Evolutionary conservation across 2,888 invertebrate genomes (phyloP), one percentile per base, ranked within the genome.

Genomic region (Habroteleia sp.): DNA sequence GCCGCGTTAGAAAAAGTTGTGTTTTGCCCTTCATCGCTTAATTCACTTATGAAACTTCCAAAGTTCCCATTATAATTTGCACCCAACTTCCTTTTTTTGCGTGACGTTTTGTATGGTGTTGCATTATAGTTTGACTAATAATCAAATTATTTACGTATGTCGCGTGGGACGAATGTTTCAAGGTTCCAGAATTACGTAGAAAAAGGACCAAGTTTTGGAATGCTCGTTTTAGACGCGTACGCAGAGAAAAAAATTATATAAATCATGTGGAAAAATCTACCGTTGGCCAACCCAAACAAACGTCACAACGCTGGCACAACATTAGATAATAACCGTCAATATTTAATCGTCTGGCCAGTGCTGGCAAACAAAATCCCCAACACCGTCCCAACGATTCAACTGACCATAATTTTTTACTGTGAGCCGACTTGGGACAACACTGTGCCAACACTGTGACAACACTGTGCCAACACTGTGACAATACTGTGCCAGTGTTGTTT

Each of bases 41-140:
- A 71, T 71, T 71, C 69, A 71, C 62, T 71, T 62, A 71, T 25
- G 23, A 42, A 71, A 62, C 69, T 54, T 31, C 42, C 37, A 17
- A 37, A 44, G 52, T 54, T 71, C 62, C 60, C n/a, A 62, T 71
- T 71, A 71, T 62, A 60, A 60, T 68, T 58, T 58, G 31, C 14
- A 25, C 54, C 41, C 27, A 44, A 37, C 35, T 66, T 46, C 25
- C 16, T 42, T 50, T 33, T 23, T 17, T 17, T 20, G 20, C 20
- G 1, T 39, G 33, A 23, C 39, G 41, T 25, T n/a, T n/a, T n/a
- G 20, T 62, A 63, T 63, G 52, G 11, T 31, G 68, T 33, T 25
- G 52, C 52, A 13, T 60, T 60, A 39, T 62, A 71, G 60, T 60
- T 46, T 33, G 42, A 35, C 33, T 58, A 42, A 35, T 58, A 68